Base-by-base conservation (phyloP, 2,797 vertebrate species). In the Poecilia picta region DNA sequence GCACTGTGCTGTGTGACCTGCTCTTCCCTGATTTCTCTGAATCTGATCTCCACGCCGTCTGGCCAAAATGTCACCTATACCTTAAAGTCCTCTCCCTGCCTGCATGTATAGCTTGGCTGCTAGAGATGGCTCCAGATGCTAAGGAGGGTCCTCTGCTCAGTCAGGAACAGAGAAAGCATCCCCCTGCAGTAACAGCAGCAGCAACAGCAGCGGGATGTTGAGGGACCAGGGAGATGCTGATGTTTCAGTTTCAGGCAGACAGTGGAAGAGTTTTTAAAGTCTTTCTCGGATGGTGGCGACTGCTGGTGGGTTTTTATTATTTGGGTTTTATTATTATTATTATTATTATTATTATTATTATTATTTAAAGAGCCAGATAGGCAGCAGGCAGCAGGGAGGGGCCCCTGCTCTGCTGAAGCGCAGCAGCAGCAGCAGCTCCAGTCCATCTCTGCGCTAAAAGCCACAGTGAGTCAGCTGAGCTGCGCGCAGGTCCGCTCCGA, bases 391-490 rank as follows among this genome's bases (percentile, higher is more conserved):
- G 51, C 83, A 88, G 93, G 95, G 95, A 93, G 94, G 94, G 90
- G 94, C 92, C 79, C 51, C 51, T 41, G 49, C 73, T 77, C 36
- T 62, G 72, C 81, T 87, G 80, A 87, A 84, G 87, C 78, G 55
- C 87, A 85, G 73, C 83, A 81, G 81, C 45, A 46, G 72, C 72
- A 76, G 64, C 55, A 73, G 49, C 51, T 74, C n/a, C 55, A 74
- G 47, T 8, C 45, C 82, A 76, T 83, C 88, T 84, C 79, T 89
- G 88, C 84, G 83, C 88, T 88, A 83, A 79, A 81, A 74, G 80
- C 75, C 81, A 85, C 85, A 86, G 91, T 86, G 89, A 92, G 88
- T 93, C 93, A 92, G 90, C 90, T 88, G 87, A 87, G 91, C 76
- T 46, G 73, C 1, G 59, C 71, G 74, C 80, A 72, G 76, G 49